phyloP scores from a whole-genome alignment of 2,797 vertebrate genomes.

The Pseudochirops cupreus region DNA sequence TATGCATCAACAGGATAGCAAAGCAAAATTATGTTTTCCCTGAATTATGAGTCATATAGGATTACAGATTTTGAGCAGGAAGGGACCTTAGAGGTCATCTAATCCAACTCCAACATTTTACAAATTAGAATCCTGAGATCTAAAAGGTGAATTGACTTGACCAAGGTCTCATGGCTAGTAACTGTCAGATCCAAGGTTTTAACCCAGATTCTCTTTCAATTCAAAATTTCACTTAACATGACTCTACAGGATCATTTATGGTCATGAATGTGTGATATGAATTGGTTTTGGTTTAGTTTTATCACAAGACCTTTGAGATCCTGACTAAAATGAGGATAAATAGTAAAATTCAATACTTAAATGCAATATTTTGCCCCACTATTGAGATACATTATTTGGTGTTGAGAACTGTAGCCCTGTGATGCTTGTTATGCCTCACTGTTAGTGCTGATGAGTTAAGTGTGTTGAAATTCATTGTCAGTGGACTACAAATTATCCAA shows the following conservation, averaged over 20 bases:
- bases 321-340: constrained; percentile 7
- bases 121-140: neutral
- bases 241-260: constrained; percentile 2
- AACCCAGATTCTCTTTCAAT: neutral
- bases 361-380: constrained; percentile 36
- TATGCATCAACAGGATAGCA: neutral
- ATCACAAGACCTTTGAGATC: constrained; percentile 5
- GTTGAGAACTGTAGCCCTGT: neutral
- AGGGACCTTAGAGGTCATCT: neutral
- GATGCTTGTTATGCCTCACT: constrained; percentile 19
- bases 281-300: constrained; percentile 29
- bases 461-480: constrained; percentile 37
- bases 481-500: constrained; percentile 55
- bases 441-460: constrained; percentile 25
- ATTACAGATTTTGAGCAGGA: neutral
- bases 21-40: constrained; percentile 8
- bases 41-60: constrained; percentile 3
- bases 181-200: neutral
- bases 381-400: constrained; percentile 16
- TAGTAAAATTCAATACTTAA: neutral
- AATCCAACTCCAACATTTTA: neutral
- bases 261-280: constrained; percentile 16
- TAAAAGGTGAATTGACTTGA: neutral
- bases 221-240: neutral
- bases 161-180: neutral